Evolutionary conservation across 1,140 invertebrate species (phyloP).

Genomic region (Metopolophium dirhodum): DNA sequence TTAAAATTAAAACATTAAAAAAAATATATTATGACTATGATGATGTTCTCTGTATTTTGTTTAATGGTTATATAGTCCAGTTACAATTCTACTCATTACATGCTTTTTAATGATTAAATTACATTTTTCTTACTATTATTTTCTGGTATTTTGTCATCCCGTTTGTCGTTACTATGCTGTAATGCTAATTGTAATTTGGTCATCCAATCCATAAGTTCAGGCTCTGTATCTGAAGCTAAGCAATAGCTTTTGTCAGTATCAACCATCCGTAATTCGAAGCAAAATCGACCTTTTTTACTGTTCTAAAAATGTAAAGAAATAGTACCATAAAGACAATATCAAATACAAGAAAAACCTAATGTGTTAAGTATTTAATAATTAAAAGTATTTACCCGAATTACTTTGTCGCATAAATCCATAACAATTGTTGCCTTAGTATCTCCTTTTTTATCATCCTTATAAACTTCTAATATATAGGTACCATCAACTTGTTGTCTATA

Average conservation of each 20-base stretch:
- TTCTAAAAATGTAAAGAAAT: slow-evolving; percentile 68
- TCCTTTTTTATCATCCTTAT: slow-evolving; percentile 90
- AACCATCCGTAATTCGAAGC: slow-evolving; percentile 87
- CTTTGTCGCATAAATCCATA: slow-evolving; percentile 90
- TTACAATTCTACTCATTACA: not conserved
- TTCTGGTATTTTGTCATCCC: slow-evolving; percentile 72
- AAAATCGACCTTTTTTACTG: slow-evolving; percentile 81
- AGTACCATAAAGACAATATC: not conserved
- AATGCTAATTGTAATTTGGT: slow-evolving; percentile 76
- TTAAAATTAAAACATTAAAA: too few relatives aligned
- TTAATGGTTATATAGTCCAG: too few relatives aligned
- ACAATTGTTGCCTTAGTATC: slow-evolving; percentile 91
- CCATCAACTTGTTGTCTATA: slow-evolving; percentile 84
- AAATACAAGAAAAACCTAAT: not conserved
- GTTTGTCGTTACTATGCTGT: slow-evolving; percentile 71
- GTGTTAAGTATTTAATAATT: not conserved
- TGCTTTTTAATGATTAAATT: not conserved
- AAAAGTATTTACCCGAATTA: slow-evolving; percentile 72
- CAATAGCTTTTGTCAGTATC: slow-evolving; percentile 82
- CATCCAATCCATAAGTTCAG: slow-evolving; percentile 85
- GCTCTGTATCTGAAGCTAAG: slow-evolving; percentile 84
- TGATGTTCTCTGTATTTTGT: too few relatives aligned
- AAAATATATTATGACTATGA: too few relatives aligned
- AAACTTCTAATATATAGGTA: slow-evolving; percentile 87
- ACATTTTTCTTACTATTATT: not conserved